Base-by-base conservation (phyloP, 2,113 vertebrate species). In the Zosterops borbonicus region DNA sequence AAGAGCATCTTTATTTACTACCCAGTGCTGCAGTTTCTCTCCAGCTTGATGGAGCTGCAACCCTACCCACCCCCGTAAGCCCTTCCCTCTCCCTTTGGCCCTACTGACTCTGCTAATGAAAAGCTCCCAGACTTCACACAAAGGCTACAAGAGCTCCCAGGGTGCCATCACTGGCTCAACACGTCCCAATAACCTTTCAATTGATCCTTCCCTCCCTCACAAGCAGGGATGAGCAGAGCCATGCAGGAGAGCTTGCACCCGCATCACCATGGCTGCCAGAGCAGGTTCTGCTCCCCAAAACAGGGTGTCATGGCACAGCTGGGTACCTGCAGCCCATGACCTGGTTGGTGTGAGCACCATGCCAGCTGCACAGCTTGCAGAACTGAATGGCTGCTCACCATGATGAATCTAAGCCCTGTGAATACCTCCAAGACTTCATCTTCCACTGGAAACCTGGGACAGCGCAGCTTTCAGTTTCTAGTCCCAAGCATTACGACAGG, bases 1-100 rank as follows among this genome's bases (percentile, higher is more conserved):
- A 93, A 95, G 79, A 78, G 24, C 83, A 73, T 87, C 81, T 93
- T 95, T 95, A 91, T 94, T 94, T 94, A 94, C 94, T 92, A 88
- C 50, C 47, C 3, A 5, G 74, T 80, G 59, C 83, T 85, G 95
- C 91, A 92, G 28, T 88, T 68, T 91, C 70, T 80, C 73, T 55
- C 60, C 52, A 81, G 64, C 20, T 14, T 74, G 63, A 92, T 41
- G 63, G 63, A 85, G 63, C 70, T 6, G 7, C 88, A 93, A 85
- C 31, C 9, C 56, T 89, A 35, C 37, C 29, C 81, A 74, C 47
- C 3, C 22, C 49, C 0, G 0, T 11, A 64, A 83, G 50, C 27
- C 44, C 29, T 76, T 77, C 63, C 41, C 37, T 79, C 84, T 79
- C 3, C 2, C 55, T 83, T 83, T 73, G 39, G 79, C 44, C 62